Evolutionary conservation across 2,113 vertebrate species (phyloP).

Genomic region (Nerophis ophidion): DNA sequence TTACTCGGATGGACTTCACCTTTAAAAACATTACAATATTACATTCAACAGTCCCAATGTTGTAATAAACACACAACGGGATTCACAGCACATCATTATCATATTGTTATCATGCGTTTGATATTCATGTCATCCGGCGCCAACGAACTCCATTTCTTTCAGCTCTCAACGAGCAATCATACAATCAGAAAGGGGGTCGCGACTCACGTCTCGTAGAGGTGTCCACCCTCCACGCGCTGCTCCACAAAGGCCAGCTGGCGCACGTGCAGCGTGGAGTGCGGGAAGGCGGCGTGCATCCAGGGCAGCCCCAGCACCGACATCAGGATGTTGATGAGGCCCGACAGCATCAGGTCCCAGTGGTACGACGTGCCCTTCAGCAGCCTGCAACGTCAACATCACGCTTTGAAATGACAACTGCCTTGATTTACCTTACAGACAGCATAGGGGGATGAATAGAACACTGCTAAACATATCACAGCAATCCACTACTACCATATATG

Average conservation of each 20-base stretch:
- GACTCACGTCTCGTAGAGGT: conserved; percentile 96
- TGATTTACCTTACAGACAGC: no score
- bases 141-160: conserved; percentile 34
- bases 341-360: conserved; percentile 97
- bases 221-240: conserved; percentile 91
- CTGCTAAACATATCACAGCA: no score
- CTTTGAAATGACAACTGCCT: background rate
- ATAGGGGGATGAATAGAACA: no score
- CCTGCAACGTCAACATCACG: conserved; percentile 62
- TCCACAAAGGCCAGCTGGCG: conserved; percentile 93
- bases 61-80: no score
- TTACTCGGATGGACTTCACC: no score
- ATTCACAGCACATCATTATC: no score
- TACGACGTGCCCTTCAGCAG: conserved; percentile 95
- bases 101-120: no score
- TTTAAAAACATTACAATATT: no score
- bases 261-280: conserved; percentile 93
- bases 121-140: conserved; percentile 8
- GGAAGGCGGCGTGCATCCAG: conserved; percentile 96
- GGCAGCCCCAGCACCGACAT: conserved; percentile 91
- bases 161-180: conserved; percentile 34
- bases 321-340: conserved; percentile 90
- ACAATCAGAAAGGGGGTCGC: conserved; percentile 31
- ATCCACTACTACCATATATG: no score
- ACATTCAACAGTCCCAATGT: no score